Base-by-base conservation (phyloP, 2,113 vertebrate species). In the Emydocephalus ijimae region DNA sequence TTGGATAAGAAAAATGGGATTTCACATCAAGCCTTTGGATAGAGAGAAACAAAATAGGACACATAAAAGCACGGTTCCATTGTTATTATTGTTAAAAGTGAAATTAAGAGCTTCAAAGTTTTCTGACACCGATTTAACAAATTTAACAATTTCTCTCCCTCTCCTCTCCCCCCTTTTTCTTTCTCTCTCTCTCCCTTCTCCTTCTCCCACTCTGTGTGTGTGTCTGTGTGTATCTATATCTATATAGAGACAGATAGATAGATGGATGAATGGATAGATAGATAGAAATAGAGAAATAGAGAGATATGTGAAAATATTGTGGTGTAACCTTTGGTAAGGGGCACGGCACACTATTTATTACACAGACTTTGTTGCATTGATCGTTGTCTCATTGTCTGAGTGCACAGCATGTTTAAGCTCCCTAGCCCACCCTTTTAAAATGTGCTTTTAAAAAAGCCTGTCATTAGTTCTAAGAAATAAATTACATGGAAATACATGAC, bases 351-450 rank as follows among this genome's bases (percentile, higher is more conserved):
- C 52, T 2, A 0, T 59, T 74, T 69, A 89, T 91, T 88, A 85
- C 24, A 23, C 34, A 85, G 69, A 26, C 90, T 92, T 64, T 20
- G 24, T 0, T 39, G 81, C 45, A 45, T 52, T 2, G 0, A n/a
- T 91, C 59, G 23, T 93, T 29, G 86, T 87, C 85, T 87, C 52
- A 56, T 93, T 34, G 86, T 87, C 87, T 87, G 85, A 87, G 92
- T 91, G 94, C 34, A 45, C 56, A 11, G 56, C 1, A 18, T 92
- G 93, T 23, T 95, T 94, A 81, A 81, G 34, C 7, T 34, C 74
- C 7, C 74, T 7, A 3, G 2, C 1, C 0, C 24, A 59, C 59
- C 85, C 85, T 89, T 34, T 89, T 29, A 88, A 74, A 89, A 52
- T 43, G 92, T 0, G 0, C 52, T 43, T 88, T 39, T 54, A 26